A percentile compares a stretch with the other conserved stretches of the same genome.
These are phyloP conservation scores for Thecophora atra DNA, from an alignment of 2,888 invertebrate species.

Conservation along the genomic window DNA sequence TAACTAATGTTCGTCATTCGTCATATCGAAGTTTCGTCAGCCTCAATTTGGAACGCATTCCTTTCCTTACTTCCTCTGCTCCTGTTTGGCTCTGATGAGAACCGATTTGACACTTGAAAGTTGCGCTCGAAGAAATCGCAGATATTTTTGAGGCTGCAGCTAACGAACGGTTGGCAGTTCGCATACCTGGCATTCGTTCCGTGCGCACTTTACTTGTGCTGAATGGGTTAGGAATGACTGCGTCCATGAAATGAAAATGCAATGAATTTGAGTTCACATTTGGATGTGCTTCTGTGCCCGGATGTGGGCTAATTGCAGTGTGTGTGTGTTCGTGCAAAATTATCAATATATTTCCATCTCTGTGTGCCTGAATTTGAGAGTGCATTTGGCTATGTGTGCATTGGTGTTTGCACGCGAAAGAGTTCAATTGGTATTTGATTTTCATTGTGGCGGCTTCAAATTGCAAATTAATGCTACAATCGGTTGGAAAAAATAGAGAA, in stretches of 20 bases:
- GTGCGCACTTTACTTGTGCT: constrained; percentile 22
- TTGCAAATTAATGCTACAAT: constrained; percentile 20
- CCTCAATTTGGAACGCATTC: neutral
- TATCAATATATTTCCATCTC: constrained; percentile 6
- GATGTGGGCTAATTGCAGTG: neutral
- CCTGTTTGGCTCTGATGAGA: neutral
- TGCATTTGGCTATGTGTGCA: too few relatives aligned
- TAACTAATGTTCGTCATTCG: neutral
- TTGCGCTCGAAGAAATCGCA: neutral
- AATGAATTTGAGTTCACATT: constrained; percentile 19
- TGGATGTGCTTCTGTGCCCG: neutral
- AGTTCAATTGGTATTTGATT: constrained; percentile 34
- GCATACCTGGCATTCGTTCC: neutral
- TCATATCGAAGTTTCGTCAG: constrained; percentile 5
- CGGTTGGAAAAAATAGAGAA: neutral
- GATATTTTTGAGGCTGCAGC: neutral
- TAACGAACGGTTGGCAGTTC: neutral
- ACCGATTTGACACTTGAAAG: too few relatives aligned
- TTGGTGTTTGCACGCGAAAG: constrained; percentile 19
- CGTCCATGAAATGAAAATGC: neutral
- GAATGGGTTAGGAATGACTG: constrained; percentile 9
- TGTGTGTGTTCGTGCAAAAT: constrained; percentile 5
- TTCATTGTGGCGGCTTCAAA: constrained; percentile 15
- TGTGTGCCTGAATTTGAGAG: too few relatives aligned
- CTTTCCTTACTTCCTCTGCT: neutral